Evolutionary conservation across 2,888 invertebrate genomes (phyloP).

Genomic region (Pasiphila rectangulata): DNA sequence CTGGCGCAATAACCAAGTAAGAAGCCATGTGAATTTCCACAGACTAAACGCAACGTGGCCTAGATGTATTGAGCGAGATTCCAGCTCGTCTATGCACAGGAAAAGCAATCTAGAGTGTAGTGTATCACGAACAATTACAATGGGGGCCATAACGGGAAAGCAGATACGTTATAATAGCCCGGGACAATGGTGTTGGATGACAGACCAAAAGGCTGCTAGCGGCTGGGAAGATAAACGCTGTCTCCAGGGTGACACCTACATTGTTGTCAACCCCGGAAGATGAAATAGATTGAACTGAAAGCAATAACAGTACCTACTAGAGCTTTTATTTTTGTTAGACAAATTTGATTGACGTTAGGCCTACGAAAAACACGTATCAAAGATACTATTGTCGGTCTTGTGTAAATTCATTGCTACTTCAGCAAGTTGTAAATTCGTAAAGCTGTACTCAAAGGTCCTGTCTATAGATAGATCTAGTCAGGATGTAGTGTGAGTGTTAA

Average conservation of each 20-base stretch:
- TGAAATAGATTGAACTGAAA: background rate
- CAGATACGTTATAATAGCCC: slow-evolving; percentile 26
- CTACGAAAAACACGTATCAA: too few relatives aligned
- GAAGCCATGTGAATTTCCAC: too few relatives aligned
- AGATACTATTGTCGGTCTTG: too few relatives aligned
- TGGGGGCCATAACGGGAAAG: slow-evolving; percentile 28
- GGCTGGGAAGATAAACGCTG: slow-evolving; percentile 10
- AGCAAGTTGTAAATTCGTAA: too few relatives aligned
- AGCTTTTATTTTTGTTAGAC: too few relatives aligned
- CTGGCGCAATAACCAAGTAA: too few relatives aligned
- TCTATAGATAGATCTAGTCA: too few relatives aligned
- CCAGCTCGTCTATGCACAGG: background rate
- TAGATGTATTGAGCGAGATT: background rate
- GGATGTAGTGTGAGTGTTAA: too few relatives aligned
- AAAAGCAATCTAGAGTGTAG: slow-evolving; percentile 21
- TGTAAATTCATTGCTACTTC: too few relatives aligned
- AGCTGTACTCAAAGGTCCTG: too few relatives aligned
- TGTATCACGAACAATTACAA: slow-evolving; percentile 25
- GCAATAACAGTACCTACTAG: too few relatives aligned
- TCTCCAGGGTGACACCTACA: slow-evolving; percentile 2
- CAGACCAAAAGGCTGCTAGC: slow-evolving; percentile 16
- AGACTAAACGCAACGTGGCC: background rate
- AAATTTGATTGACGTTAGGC: too few relatives aligned
- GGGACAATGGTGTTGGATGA: slow-evolving; percentile 33
- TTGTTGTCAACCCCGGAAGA: slow-evolving; percentile 5